These are phyloP conservation scores for Drosophila meridiana DNA, from an alignment of 2,888 invertebrate genomes.

Conservation along the genomic window DNA sequence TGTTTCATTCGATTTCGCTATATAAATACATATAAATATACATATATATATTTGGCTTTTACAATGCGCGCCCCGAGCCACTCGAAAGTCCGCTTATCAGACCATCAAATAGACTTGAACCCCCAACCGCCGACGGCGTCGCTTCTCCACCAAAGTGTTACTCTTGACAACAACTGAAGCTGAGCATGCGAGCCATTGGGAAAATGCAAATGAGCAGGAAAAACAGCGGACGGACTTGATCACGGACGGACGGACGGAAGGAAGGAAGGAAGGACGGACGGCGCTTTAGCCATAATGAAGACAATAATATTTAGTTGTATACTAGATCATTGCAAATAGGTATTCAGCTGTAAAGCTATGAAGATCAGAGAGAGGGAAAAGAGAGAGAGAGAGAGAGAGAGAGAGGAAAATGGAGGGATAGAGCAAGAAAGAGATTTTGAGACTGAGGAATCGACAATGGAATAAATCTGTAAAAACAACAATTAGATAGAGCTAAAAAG, in stretches of 20 bases:
- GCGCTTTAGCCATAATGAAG: too few species aligned
- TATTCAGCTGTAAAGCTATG: background rate
- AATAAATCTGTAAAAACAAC: too few species aligned
- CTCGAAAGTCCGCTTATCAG: slow-evolving; percentile 43
- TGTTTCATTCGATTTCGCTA: slow-evolving; percentile 50
- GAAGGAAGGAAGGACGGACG: background rate
- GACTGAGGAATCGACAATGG: too few species aligned
- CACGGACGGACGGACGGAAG: background rate
- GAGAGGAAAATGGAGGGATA: too few species aligned
- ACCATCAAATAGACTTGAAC: slow-evolving; percentile 29
- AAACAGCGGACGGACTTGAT: background rate
- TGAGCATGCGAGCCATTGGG: background rate
- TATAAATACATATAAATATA: slow-evolving; percentile 1
- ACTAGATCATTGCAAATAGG: background rate
- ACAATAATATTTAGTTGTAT: background rate
- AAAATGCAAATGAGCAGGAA: slow-evolving; percentile 8
- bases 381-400: too few species aligned
- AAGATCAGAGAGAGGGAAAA: background rate
- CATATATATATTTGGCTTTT: slow-evolving; percentile 51
- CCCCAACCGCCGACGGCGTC: slow-evolving; percentile 7
- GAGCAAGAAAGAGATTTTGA: too few species aligned
- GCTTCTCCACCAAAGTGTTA: slow-evolving; percentile 3
- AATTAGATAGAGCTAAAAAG: too few species aligned
- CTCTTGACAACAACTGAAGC: slow-evolving; percentile 42
- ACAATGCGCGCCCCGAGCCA: slow-evolving; percentile 50